Evolutionary conservation across 2,888 invertebrate species (phyloP).

Genomic region (Hetaerina titia): DNA sequence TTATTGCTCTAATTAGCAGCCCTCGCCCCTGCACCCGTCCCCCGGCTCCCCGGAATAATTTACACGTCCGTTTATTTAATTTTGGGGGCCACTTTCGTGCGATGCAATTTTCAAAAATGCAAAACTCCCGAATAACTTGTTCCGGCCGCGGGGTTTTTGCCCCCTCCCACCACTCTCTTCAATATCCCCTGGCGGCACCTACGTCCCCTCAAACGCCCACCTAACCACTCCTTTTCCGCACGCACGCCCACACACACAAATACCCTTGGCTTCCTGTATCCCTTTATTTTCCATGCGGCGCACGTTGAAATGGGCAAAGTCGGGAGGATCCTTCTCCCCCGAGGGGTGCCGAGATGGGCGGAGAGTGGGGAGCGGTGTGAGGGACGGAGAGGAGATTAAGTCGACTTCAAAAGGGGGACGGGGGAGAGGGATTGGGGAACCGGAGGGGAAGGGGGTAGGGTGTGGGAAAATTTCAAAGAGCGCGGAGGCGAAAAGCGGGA

Average conservation of each 20-base stretch:
- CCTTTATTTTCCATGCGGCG: not conserved
- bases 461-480: not conserved
- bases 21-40: not conserved
- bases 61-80: not conserved
- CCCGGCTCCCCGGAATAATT: not conserved
- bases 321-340: not conserved
- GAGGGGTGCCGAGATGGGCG: not conserved
- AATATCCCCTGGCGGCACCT: not conserved
- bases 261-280: not conserved
- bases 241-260: not conserved
- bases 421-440: not conserved
- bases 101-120: conserved; percentile 9
- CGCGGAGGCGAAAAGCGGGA: not conserved
- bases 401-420: not conserved
- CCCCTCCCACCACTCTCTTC: not conserved
- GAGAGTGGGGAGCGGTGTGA: not conserved
- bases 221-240: not conserved
- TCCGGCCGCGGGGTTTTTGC: not conserved
- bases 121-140: not conserved
- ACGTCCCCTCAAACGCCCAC: not conserved
- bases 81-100: not conserved
- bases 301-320: not conserved
- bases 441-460: not conserved
- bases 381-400: not conserved
- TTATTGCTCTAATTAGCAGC: conserved; percentile 30